phyloP scores from a whole-genome alignment of 2,888 invertebrate genomes.

The Dicycla oo region DNA sequence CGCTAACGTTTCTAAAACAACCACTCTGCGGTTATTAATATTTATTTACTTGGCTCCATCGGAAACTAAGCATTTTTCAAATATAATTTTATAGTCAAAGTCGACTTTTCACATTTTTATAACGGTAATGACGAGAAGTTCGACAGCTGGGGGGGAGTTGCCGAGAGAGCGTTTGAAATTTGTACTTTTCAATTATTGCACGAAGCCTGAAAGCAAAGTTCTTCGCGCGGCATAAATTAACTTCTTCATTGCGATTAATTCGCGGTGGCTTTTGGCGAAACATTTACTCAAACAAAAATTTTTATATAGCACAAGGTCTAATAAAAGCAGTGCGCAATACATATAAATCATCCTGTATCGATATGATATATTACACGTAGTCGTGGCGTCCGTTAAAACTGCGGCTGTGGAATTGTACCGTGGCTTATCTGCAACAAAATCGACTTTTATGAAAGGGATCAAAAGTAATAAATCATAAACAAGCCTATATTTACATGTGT shows the following conservation, averaged over 20 bases:
- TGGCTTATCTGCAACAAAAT: conserved; percentile 74
- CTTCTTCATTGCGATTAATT: conserved; percentile 77
- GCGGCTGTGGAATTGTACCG: conserved; percentile 71
- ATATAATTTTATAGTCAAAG: conserved; percentile 72
- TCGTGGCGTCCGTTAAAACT: conserved; percentile 73
- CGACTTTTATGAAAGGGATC: conserved; percentile 67
- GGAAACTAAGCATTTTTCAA: conserved; percentile 69
- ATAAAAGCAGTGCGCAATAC: conserved; percentile 67
- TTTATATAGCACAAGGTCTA: conserved; percentile 65
- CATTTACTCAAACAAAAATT: conserved; percentile 68
- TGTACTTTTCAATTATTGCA: conserved; percentile 82
- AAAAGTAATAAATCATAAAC: conserved; percentile 61
- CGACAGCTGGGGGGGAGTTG: conserved; percentile 68
- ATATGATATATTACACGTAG: conserved; percentile 76
- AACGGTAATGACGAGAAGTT: conserved; percentile 78
- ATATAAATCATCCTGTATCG: conserved; percentile 76
- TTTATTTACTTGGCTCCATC: conserved; percentile 71
- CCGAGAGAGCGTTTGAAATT: conserved; percentile 74
- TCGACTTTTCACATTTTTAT: conserved; percentile 78
- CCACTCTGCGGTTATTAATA: conserved; percentile 73
- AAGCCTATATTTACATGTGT: conserved; percentile 45
- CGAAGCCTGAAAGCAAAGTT: conserved; percentile 76
- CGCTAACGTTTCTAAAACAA: conserved; percentile 77
- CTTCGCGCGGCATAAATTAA: conserved; percentile 77
- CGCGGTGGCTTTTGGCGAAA: conserved; percentile 71